Percentiles rank a stretch among this genome's conserved stretches.
These are phyloP conservation scores for Drosophila nr. perissopoda DNA, from an alignment of 2,888 invertebrate genomes.

Conservation along the genomic window DNA sequence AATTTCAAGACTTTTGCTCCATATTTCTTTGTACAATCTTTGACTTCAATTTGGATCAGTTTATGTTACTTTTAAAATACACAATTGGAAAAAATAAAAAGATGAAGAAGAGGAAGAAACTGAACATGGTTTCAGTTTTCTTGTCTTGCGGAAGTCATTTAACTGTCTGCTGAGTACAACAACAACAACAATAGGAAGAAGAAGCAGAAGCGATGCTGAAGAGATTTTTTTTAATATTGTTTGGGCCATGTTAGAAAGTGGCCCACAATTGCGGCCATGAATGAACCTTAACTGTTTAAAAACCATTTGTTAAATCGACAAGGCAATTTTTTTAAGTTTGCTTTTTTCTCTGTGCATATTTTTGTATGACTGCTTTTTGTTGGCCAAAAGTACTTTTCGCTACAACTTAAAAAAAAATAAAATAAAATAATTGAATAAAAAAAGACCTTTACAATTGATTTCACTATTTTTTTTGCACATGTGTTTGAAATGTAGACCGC, in stretches of 20 bases:
- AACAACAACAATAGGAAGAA: slow-evolving; percentile 38
- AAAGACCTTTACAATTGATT: slow-evolving; percentile 18
- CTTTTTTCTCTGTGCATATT: slow-evolving; percentile 15
- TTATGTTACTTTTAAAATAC: not conserved
- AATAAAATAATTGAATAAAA: not conserved
- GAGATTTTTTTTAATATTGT: slow-evolving; percentile 52
- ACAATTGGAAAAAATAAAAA: not conserved
- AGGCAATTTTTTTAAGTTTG: slow-evolving; percentile 21
- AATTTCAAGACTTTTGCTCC: not conserved
- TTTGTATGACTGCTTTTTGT: slow-evolving; percentile 27
- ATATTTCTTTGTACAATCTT: not conserved
- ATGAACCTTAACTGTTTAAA: slow-evolving; percentile 6
- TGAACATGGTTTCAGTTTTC: slow-evolving; percentile 31
- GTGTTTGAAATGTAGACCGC: slow-evolving; percentile 13
- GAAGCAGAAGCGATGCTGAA: slow-evolving; percentile 31
- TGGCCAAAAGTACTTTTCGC: slow-evolving; percentile 33
- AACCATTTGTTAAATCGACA: slow-evolving; percentile 49
- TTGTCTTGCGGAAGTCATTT: slow-evolving; percentile 69
- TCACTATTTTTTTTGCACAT: slow-evolving; percentile 9
- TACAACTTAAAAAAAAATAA: slow-evolving; percentile 33
- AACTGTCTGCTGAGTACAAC: slow-evolving; percentile 66
- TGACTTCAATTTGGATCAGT: slow-evolving; percentile 17
- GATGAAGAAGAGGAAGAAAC: slow-evolving; percentile 16
- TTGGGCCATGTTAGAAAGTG: slow-evolving; percentile 70
- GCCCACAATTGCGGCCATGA: slow-evolving; percentile 62